These are phyloP conservation scores for Acanthosepion pharaonis DNA, from an alignment of 2,888 invertebrate species.

Conservation along the genomic window DNA sequence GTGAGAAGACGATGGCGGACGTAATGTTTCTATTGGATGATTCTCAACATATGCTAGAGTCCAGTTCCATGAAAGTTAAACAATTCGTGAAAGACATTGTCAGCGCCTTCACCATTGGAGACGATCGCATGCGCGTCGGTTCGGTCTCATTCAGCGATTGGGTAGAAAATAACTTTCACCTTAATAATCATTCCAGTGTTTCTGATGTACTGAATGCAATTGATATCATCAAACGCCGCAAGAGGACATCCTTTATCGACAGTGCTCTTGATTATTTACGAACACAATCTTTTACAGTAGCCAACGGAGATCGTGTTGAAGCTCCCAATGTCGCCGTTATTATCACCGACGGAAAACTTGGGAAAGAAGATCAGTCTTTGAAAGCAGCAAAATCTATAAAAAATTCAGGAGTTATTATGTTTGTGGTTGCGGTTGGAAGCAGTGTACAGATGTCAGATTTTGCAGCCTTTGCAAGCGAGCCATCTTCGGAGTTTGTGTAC, in stretches of 20 bases:
- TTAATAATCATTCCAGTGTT: conserved; percentile 62
- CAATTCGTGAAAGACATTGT: conserved; percentile 64
- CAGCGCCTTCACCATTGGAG: conserved; percentile 62
- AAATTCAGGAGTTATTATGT: conserved; percentile 59
- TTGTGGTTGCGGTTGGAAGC: conserved; percentile 63
- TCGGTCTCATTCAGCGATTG: conserved; percentile 63
- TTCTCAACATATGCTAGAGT: conserved; percentile 65
- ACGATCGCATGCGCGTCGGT: conserved; percentile 62
- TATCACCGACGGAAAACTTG: conserved; percentile 64
- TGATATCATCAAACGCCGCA: conserved; percentile 61
- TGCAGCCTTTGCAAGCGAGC: conserved; percentile 65
- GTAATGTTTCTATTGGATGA: conserved; percentile 69
- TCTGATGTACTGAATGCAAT: conserved; percentile 60
- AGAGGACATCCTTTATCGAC: conserved; percentile 69
- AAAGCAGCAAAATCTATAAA: conserved; percentile 57
- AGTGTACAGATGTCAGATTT: conserved; percentile 60
- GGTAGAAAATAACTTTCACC: conserved; percentile 63
- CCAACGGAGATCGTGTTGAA: conserved; percentile 63
- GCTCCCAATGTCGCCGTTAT: conserved; percentile 66
- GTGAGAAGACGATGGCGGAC: conserved; percentile 65
- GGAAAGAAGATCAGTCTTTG: conserved; percentile 59
- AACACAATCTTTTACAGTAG: conserved; percentile 51
- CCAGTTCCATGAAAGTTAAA: conserved; percentile 64
- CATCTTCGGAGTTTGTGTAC: conserved; percentile 64
- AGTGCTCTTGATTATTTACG: conserved; percentile 47